Evolutionary conservation across 2,888 invertebrate genomes (phyloP).

Genomic region (Pristionchus entomophagus): DNA sequence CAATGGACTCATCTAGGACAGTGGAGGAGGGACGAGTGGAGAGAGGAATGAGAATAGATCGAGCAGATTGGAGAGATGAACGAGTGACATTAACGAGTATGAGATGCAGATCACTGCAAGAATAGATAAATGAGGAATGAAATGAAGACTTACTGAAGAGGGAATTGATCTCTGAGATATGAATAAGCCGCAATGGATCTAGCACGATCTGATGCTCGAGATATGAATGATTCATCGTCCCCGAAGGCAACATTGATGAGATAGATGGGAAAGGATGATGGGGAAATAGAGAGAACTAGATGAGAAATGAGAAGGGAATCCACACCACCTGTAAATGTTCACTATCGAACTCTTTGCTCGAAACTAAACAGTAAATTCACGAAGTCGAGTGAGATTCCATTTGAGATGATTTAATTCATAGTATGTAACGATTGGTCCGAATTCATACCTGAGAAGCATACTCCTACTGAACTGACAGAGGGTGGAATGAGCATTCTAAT

Average conservation of each 20-base stretch:
- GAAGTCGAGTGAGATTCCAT: no score
- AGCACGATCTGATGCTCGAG: constrained; percentile 23
- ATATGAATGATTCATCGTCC: background rate
- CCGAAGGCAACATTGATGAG: constrained; percentile 47
- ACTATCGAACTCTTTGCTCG: no score
- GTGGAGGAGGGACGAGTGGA: constrained; percentile 83
- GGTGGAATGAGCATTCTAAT: constrained; percentile 6
- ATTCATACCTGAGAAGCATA: constrained; percentile 40
- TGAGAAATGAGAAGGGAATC: constrained; percentile 39
- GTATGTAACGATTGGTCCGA: background rate
- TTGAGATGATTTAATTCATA: background rate
- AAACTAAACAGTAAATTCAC: no score
- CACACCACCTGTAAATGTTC: constrained; percentile 8
- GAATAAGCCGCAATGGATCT: background rate
- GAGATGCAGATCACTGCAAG: background rate
- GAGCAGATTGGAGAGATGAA: background rate
- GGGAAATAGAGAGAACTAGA: background rate
- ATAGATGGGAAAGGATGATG: background rate
- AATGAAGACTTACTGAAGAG: background rate
- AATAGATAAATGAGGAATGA: background rate
- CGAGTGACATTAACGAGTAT: constrained; percentile 36
- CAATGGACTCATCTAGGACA: constrained; percentile 94
- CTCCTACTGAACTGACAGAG: background rate
- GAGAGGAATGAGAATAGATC: constrained; percentile 8
- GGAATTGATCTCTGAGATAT: background rate